These are phyloP conservation scores for Ptychobarbus kaznakovi DNA, from an alignment of 2,797 vertebrate genomes.

Conservation along the genomic window DNA sequence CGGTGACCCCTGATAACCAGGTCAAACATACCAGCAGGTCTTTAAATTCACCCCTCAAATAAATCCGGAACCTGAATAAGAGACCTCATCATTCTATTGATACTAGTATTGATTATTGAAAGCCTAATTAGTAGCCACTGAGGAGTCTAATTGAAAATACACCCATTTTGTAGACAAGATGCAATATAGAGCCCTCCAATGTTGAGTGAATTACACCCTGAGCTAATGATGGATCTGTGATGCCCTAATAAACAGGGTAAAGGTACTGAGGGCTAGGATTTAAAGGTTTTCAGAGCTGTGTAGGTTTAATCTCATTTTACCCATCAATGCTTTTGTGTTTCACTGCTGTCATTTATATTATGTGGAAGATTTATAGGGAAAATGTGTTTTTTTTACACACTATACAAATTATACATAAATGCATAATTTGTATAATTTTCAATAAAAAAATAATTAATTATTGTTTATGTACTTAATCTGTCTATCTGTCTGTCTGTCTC, in stretches of 20 bases:
- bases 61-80: conserved; percentile 75
- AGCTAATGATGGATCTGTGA: conserved; percentile 56
- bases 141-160: conserved; percentile 81
- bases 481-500: too few relatives aligned
- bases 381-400: background rate
- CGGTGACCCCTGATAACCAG: conserved; percentile 81
- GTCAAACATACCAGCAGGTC: conserved; percentile 81
- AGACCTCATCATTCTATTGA: conserved; percentile 75
- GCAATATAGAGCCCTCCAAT: conserved; percentile 50
- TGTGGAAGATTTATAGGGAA: conserved; percentile 7
- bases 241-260: conserved; percentile 56
- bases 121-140: conserved; percentile 78
- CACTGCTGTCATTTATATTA: conserved; percentile 34
- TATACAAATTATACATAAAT: too few relatives aligned
- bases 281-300: conserved; percentile 34
- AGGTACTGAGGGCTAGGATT: background rate
- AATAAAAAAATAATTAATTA: background rate
- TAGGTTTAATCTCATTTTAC: conserved; percentile 55
- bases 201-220: conserved; percentile 52
- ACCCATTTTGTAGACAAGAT: conserved; percentile 49
- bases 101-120: conserved; percentile 83
- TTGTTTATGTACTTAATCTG: background rate
- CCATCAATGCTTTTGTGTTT: conserved; percentile 49
- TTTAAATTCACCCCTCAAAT: conserved; percentile 80
- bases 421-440: background rate